Conservation (phyloP, 2,888 invertebrate genomes). For the Cenopis cana region DNA sequence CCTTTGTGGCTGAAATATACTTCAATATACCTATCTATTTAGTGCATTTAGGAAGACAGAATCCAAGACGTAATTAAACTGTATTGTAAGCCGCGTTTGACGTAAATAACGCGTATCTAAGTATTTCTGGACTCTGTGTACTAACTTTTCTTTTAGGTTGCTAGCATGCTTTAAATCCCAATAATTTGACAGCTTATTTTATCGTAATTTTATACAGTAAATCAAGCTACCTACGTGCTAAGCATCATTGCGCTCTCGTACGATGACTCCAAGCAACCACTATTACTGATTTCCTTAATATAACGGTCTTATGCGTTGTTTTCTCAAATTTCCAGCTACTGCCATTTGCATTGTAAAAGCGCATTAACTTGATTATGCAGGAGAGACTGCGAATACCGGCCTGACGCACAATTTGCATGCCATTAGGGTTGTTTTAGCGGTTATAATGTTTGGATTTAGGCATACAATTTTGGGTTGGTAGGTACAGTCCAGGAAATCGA, state of each 20-base stretch:
- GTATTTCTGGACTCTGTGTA: background rate
- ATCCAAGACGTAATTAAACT: background rate
- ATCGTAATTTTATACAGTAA: background rate
- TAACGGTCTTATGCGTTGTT: slow-evolving; percentile 3
- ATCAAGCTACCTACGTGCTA: background rate
- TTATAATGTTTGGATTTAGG: slow-evolving; percentile 18
- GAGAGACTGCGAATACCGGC: slow-evolving; percentile 67
- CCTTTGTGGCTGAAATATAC: slow-evolving; percentile 5
- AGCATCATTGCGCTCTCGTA: slow-evolving; percentile 13
- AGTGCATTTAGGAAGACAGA: background rate
- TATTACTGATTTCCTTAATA: background rate
- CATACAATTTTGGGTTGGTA: background rate
- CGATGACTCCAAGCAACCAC: background rate
- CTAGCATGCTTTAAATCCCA: too few species aligned
- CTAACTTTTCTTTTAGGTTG: background rate
- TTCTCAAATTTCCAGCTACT: slow-evolving; percentile 49
- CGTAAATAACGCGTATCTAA: background rate
- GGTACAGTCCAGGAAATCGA: background rate
- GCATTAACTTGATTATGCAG: slow-evolving; percentile 75
- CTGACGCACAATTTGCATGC: slow-evolving; percentile 67
- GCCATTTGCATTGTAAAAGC: slow-evolving; percentile 75
- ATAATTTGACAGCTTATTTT: background rate
- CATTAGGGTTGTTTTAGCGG: slow-evolving; percentile 35
- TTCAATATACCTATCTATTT: too few species aligned
- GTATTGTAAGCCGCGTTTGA: background rate